Evolutionary conservation across 2,797 vertebrate species (phyloP).

Genomic region (Sebastes baramenuke): DNA sequence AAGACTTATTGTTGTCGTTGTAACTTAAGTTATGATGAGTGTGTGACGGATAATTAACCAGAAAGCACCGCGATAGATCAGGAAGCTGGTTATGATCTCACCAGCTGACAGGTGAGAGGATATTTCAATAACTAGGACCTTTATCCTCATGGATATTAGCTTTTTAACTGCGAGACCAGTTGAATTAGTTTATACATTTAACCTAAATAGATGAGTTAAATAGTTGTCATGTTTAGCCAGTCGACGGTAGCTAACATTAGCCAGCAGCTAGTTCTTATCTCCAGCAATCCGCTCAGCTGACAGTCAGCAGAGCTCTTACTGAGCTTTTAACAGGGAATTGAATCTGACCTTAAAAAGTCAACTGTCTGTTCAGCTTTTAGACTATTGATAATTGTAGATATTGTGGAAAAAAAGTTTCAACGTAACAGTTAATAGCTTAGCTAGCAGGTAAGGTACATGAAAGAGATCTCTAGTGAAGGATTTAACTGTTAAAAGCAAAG

Average conservation of each 20-base stretch:
- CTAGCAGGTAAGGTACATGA: too few relatives aligned
- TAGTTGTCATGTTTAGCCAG: neutral
- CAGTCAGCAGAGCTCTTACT: slow-evolving; percentile 28
- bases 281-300: slow-evolving; percentile 54
- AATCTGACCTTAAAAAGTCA: neutral
- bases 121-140: neutral
- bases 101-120: slow-evolving; percentile 43
- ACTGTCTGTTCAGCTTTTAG: neutral
- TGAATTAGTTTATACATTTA: neutral
- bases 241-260: slow-evolving; percentile 11
- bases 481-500: neutral
- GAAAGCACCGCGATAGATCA: neutral
- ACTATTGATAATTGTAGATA: neutral
- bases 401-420: rapidly evolving
- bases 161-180: too few relatives aligned
- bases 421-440: neutral
- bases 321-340: neutral
- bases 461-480: neutral
- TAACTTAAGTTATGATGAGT: neutral
- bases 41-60: neutral
- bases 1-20: neutral
- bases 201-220: too few relatives aligned
- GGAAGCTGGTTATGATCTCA: slow-evolving; percentile 23
- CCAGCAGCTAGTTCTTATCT: slow-evolving; percentile 19
- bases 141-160: rapidly evolving